phyloP scores from a whole-genome alignment of 2,797 vertebrate genomes.

The Austrolebias charrua region DNA sequence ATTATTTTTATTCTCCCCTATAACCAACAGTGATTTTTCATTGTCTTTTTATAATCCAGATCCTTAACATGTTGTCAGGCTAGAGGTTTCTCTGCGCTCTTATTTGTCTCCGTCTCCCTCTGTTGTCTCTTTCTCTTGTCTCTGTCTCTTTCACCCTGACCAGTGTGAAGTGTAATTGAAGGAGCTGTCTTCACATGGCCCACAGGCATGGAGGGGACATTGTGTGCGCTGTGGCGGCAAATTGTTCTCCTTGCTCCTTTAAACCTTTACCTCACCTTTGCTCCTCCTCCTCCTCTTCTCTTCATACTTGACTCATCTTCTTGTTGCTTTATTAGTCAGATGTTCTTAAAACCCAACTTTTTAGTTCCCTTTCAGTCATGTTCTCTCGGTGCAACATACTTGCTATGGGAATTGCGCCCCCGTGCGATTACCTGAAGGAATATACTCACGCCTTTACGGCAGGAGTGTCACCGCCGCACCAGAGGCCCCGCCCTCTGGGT shows the following conservation, averaged over 20 bases:
- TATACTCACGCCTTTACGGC: too few relatives aligned
- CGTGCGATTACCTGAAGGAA: too few relatives aligned
- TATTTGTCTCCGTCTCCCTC: conserved; percentile 32
- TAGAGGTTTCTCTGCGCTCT: conserved; percentile 24
- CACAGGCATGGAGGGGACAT: conserved; percentile 77
- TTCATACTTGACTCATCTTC: conserved; percentile 60
- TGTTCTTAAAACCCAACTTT: conserved; percentile 27
- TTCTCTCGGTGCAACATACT: too few relatives aligned
- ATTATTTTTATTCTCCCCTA: too few relatives aligned
- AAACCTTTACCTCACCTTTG: conserved; percentile 65
- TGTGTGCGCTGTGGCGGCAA: conserved; percentile 79
- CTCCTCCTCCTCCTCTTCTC: conserved; percentile 58
- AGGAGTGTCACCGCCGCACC: too few relatives aligned
- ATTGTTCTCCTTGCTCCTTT: conserved; percentile 77
- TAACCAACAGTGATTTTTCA: neutral
- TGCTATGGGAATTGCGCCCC: too few relatives aligned
- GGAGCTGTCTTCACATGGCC: conserved; percentile 77
- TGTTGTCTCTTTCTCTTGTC: conserved; percentile 32
- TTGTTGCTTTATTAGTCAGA: conserved; percentile 64
- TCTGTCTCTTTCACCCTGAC: conserved; percentile 63
- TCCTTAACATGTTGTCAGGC: conserved; percentile 3
- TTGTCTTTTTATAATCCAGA: neutral
- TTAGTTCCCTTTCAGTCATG: too few relatives aligned
- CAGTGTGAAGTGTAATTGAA: conserved; percentile 78
- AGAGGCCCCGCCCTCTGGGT: too few relatives aligned